Evolutionary conservation across 2,888 invertebrate genomes (phyloP), one percentile per base, ranked within the genome.

Genomic region (Euplexia lucipara): DNA sequence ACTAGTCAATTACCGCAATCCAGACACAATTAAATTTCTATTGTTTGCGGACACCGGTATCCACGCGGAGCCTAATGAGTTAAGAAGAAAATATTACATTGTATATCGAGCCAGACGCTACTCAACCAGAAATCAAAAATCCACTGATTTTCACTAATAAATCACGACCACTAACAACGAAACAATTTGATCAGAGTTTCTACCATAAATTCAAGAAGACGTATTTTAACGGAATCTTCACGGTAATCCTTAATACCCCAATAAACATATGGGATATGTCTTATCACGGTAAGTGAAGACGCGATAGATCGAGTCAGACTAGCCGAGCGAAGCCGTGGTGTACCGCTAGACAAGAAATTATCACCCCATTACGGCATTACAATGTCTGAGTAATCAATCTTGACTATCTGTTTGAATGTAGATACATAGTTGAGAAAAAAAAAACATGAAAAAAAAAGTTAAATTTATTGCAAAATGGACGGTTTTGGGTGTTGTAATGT

Each of bases 201-300:
- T 34, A 44, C 16, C 51, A 73, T 64, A 65, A 73, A 76, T 74
- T 16, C 3, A 41, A 16, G 10, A 32, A 47, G 65, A 71, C 39
- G 53, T 34, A 64, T 49, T 54, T 72, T 64, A 73, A 70, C 73
- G 76, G 73, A 8, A 74, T 41, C 18, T 70, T 45, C 39, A 66
- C 77, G 18, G 77, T 71, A 53, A 74, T 76, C 74, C 56, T 74
- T 37, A 60, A 65, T 77, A 75, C 77, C 47, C 76, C 66, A 81
- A 59, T 81, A 62, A 64, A 59, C 79, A 79, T 70, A 80, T 74
- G 44, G 81, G 70, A 75, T 72, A 52, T 34, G 22, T 52, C 20
- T 22, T 64, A 57, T 41, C 60, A 68, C 63, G 79, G 57, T 66
- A 72, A 53, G 53, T 57, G 49, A 45, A 81, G 64, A 71, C 30